These are phyloP conservation scores for Meteorus cinctellus DNA, from an alignment of 2,888 invertebrate species.

Conservation along the genomic window DNA sequence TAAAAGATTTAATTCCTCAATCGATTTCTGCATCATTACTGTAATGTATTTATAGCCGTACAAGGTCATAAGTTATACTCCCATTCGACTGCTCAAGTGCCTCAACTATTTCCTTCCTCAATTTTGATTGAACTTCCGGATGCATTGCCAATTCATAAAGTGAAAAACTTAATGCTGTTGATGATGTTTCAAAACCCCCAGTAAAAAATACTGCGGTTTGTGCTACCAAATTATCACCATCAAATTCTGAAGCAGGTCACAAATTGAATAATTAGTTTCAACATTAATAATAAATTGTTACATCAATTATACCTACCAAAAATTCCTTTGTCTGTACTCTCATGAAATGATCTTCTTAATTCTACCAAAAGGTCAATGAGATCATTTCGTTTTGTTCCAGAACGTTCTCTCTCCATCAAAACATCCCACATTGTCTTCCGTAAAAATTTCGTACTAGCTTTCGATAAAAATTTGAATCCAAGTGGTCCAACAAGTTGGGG, in stretches of 20 bases:
- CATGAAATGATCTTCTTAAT: slow-evolving; percentile 63
- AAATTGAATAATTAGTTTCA: too few species aligned
- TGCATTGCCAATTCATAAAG: slow-evolving; percentile 61
- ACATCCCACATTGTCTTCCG: slow-evolving; percentile 72
- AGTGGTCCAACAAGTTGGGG: slow-evolving; percentile 69
- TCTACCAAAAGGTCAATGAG: slow-evolving; percentile 74
- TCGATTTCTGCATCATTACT: not conserved
- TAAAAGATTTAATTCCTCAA: too few species aligned
- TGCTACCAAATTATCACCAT: slow-evolving; percentile 61
- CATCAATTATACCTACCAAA: slow-evolving; percentile 44
- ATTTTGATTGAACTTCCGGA: slow-evolving; percentile 55
- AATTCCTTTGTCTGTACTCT: slow-evolving; percentile 41
- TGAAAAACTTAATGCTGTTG: slow-evolving; percentile 58
- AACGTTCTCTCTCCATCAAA: slow-evolving; percentile 70
- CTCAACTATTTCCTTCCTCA: slow-evolving; percentile 57
- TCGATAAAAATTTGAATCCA: slow-evolving; percentile 69
- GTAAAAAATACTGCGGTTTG: slow-evolving; percentile 64
- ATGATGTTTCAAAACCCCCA: slow-evolving; percentile 65
- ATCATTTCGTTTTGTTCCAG: slow-evolving; percentile 70
- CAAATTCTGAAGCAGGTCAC: slow-evolving; percentile 56
- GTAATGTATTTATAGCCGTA: slow-evolving; percentile 38
- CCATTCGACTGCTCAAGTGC: slow-evolving; percentile 54
- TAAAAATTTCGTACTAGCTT: slow-evolving; percentile 68
- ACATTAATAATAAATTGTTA: not conserved
- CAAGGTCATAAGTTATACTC: slow-evolving; percentile 63